Evolutionary conservation across 2,888 invertebrate genomes (phyloP), one percentile per base, ranked within the genome.

Genomic region (Drosophila vallismaia): DNA sequence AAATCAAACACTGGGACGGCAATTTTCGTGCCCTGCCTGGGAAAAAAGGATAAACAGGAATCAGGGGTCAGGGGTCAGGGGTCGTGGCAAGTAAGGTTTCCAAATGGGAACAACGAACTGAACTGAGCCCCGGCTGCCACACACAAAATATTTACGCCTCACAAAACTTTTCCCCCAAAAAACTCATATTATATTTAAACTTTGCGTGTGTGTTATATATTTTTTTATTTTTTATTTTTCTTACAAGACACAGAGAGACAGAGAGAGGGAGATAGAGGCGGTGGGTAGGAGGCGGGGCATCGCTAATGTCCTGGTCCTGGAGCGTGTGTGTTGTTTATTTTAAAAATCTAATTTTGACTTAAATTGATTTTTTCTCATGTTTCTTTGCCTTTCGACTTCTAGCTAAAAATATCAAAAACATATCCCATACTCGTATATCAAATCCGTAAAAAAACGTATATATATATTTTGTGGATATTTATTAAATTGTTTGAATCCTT

Each of bases 111-210:
- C 60, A 49, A 26, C 28, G 28, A 46, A 38, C 26, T 26, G 26
- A 26, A 26, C 26, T 26, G 26, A 26, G 31, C 51, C n/a, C 69
- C 59, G 67, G 57, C 77, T 77, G 80, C 87, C 86, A 63, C 78
- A 86, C 68, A 86, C 54, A 54, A 84, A 86, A 83, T 88, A 84
- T 88, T 86, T 84, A 77, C 81, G 83, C 86, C 86, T 83, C 81
- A 70, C 52, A 71, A 83, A 83, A 83, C 86, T 83, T 87, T 87
- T 75, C 71, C 59, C 70, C 71, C 63, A 19, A 19, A 19, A 82
- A 87, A 85, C 87, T 76, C 85, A 83, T 85, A 86, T 83, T 83
- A 83, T 85, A 86, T 83, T 83, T 83, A 79, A 86, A 83, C 82
- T 85, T 86, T 77, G 62, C 40, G 40, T 31, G 48, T 48, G 51